phyloP scores from a whole-genome alignment of 2,797 vertebrate genomes.

The Sebastes baramenuke region DNA sequence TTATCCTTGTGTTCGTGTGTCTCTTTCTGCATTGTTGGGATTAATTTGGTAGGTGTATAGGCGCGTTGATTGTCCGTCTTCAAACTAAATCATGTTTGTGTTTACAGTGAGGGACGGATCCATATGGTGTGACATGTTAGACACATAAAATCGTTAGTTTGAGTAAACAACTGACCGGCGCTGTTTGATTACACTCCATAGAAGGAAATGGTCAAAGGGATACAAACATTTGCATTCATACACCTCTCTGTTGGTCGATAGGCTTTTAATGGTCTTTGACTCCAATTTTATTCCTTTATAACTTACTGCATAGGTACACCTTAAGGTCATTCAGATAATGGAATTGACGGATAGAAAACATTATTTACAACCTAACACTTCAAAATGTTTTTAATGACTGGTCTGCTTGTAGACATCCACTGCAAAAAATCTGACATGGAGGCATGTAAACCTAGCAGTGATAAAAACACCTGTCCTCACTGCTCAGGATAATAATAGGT shows the following conservation, averaged over 20 bases:
- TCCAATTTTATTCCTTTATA: slow-evolving; percentile 27
- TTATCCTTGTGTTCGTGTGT: slow-evolving; percentile 68
- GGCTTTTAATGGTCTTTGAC: slow-evolving; percentile 29
- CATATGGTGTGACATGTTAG: slow-evolving; percentile 33
- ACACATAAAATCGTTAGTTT: slow-evolving; percentile 32
- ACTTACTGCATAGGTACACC: neutral
- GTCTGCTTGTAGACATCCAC: neutral
- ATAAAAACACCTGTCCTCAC: too few relatives aligned
- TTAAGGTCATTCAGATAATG: slow-evolving; percentile 22
- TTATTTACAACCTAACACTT: slow-evolving; percentile 6
- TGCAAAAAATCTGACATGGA: too few relatives aligned
- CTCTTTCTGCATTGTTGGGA: slow-evolving; percentile 49
- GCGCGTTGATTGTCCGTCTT: slow-evolving; percentile 41
- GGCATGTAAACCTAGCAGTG: too few relatives aligned
- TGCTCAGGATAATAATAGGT: too few relatives aligned
- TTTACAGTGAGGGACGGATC: slow-evolving; percentile 39
- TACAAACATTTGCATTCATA: slow-evolving; percentile 37
- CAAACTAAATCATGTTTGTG: slow-evolving; percentile 49
- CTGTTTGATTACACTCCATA: slow-evolving; percentile 7
- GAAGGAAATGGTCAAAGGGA: slow-evolving; percentile 8
- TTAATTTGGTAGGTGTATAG: slow-evolving; percentile 57
- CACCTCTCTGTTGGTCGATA: neutral
- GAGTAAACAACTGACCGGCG: slow-evolving; percentile 28
- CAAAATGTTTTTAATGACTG: neutral
- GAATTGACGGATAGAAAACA: slow-evolving; percentile 11